These are phyloP conservation scores for Palythoa caribaeorum DNA, from an alignment of 92 coral and sea anemone genomes.

Conservation along the genomic window DNA sequence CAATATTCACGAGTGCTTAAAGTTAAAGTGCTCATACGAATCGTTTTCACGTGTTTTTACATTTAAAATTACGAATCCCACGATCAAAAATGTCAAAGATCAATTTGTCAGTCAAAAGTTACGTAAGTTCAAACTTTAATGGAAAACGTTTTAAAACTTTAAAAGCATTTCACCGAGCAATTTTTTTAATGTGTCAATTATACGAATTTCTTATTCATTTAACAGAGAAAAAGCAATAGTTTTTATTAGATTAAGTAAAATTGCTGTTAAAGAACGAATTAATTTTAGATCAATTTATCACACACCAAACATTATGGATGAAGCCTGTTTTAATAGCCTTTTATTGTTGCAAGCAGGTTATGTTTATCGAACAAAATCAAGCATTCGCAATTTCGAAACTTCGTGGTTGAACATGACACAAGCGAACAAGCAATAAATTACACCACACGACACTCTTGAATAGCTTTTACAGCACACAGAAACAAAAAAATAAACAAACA, in stretches of 20 bases:
- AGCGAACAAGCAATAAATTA: neutral
- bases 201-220: neutral
- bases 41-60: neutral
- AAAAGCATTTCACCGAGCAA: neutral
- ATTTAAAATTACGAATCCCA: neutral
- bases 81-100: neutral
- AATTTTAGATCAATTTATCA: neutral
- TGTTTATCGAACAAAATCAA: neutral
- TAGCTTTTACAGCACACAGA: neutral
- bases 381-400: neutral
- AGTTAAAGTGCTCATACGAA: neutral
- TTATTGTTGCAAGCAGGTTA: neutral
- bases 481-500: neutral
- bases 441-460: neutral
- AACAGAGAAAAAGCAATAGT: neutral
- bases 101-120: conserved; percentile 45
- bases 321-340: neutral
- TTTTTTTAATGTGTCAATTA: neutral
- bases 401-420: neutral
- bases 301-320: neutral
- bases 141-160: neutral
- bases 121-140: neutral
- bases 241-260: neutral
- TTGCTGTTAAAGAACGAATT: neutral
- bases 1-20: conserved; percentile 1